These are phyloP conservation scores for Neoaliturus tenellus DNA, from an alignment of 2,888 invertebrate species.

Conservation along the genomic window DNA sequence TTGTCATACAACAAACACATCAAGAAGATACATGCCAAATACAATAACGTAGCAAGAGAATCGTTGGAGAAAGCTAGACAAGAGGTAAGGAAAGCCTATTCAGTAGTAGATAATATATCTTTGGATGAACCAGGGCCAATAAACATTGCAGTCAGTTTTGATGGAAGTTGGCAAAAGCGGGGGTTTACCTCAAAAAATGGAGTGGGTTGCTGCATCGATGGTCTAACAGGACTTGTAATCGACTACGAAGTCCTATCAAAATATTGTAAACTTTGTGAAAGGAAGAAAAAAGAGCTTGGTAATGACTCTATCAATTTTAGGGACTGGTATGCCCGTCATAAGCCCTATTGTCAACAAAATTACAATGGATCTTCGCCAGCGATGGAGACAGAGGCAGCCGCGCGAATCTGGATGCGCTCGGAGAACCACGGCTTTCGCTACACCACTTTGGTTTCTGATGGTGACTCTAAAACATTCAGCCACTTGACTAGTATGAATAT, in stretches of 20 bases:
- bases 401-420: constrained; percentile 56
- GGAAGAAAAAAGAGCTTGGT: constrained; percentile 56
- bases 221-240: constrained; percentile 61
- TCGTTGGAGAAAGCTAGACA: constrained; percentile 7
- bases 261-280: constrained; percentile 56
- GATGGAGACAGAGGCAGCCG: constrained; percentile 60
- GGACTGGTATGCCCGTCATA: constrained; percentile 61
- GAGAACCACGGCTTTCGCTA: constrained; percentile 41
- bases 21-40: not conserved
- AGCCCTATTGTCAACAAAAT: constrained; percentile 59
- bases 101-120: constrained; percentile 16
- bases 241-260: constrained; percentile 59
- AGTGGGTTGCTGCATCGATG: constrained; percentile 59
- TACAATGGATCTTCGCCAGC: constrained; percentile 60
- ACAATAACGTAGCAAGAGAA: not conserved
- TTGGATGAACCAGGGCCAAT: constrained; percentile 37
- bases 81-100: constrained; percentile 44
- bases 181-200: constrained; percentile 60
- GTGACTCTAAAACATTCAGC: constrained; percentile 54
- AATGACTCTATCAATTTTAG: constrained; percentile 58
- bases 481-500: constrained; percentile 39
- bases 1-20: not conserved
- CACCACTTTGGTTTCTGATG: constrained; percentile 54
- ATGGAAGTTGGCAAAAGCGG: constrained; percentile 49
- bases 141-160: constrained; percentile 42